A percentile compares a stretch with the other conserved stretches of the same genome.
These are phyloP conservation scores for Centropus unirufus DNA, from an alignment of 2,113 vertebrate genomes.

Conservation along the genomic window DNA sequence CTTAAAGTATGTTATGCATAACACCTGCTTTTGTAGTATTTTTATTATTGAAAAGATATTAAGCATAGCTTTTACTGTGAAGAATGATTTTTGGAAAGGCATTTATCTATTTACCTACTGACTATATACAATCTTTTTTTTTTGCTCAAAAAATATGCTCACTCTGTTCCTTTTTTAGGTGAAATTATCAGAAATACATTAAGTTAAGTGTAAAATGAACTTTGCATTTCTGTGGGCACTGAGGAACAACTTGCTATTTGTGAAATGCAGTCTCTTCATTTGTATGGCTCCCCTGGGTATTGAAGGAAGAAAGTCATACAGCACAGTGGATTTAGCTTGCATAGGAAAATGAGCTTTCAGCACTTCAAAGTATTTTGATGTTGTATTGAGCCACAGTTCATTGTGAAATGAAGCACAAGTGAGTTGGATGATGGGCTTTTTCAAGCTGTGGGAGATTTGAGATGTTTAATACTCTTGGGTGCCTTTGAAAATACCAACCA, in stretches of 20 bases:
- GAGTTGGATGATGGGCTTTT: neutral
- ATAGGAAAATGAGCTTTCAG: neutral
- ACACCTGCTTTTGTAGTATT: neutral
- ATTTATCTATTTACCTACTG: neutral
- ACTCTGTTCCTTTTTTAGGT: neutral
- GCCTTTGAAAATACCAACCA: neutral
- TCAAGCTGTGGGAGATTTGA: neutral
- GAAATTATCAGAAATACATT: neutral
- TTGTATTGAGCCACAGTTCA: neutral
- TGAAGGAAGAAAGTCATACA: neutral
- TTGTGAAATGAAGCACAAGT: neutral
- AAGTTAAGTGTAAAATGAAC: neutral
- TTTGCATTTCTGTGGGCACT: neutral
- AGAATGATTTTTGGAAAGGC: neutral
- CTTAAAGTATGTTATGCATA: neutral
- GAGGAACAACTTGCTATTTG: neutral
- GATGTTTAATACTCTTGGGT: neutral
- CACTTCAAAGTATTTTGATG: neutral
- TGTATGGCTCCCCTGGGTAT: neutral
- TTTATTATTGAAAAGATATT: neutral
- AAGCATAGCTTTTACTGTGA: neutral
- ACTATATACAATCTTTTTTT: neutral
- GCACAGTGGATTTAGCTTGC: neutral
- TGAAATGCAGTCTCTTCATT: neutral
- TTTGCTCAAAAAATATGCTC: neutral